A percentile compares a stretch with the other conserved stretches of the same genome.
phyloP scores from a whole-genome alignment of 2,113 vertebrate genomes.

The Illadopsis cleaveri region DNA sequence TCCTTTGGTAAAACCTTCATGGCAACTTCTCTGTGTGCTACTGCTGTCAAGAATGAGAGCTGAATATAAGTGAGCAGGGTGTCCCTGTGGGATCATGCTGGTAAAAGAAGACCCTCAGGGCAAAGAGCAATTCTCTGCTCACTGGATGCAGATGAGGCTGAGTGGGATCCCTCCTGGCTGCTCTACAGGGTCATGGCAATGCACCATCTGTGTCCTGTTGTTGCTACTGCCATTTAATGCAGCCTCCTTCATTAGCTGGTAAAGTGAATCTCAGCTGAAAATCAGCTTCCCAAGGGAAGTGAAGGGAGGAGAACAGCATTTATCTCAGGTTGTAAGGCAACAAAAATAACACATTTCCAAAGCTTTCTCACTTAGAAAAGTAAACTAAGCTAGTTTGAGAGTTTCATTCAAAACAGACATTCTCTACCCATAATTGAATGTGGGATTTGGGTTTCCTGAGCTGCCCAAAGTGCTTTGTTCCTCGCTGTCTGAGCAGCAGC shows the following conservation, averaged over 20 bases:
- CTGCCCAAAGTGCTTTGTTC: neutral
- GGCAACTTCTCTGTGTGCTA: neutral
- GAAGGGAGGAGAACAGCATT: neutral
- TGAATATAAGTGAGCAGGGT: neutral
- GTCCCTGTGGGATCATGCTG: accelerated
- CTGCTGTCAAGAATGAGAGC: neutral
- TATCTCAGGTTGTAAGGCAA: neutral
- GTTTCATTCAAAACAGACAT: neutral
- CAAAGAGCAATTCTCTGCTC: neutral
- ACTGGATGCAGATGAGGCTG: accelerated
- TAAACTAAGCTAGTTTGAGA: neutral
- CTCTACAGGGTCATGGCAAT: accelerated
- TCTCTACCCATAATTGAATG: neutral
- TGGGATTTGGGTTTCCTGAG: neutral
- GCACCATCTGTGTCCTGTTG: accelerated
- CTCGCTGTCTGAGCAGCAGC: accelerated
- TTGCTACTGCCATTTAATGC: neutral
- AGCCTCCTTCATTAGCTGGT: neutral
- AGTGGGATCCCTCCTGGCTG: neutral
- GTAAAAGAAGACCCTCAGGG: neutral
- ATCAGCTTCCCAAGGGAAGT: neutral
- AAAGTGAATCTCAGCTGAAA: neutral
- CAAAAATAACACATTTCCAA: neutral
- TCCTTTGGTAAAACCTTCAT: neutral
- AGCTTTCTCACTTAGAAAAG: neutral